Base-by-base conservation (phyloP, 2,113 vertebrate genomes). In the Morone saxatilis region DNA sequence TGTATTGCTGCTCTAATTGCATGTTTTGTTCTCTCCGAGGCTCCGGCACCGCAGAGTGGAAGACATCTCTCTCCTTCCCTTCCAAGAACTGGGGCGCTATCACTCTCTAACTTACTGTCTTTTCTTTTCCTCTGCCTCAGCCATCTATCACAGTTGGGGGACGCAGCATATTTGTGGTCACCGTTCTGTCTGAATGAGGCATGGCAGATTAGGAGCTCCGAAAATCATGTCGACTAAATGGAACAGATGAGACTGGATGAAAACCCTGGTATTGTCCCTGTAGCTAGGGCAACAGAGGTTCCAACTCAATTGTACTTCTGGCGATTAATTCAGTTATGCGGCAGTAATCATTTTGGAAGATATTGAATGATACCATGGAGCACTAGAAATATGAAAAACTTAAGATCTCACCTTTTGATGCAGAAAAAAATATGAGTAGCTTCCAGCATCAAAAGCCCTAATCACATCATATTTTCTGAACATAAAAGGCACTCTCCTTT, bases 341-440 rank as follows among this genome's bases (percentile, higher is more conserved):
- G 88, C 81, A 77, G 92, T 93, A 90, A 93, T 94, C 68, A 84
- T 91, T 92, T 91, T 60, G 78, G 75, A 86, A 92, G 89, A 88
- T 90, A 89, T 48, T 81, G 88, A 88, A 70, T 25, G 68, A 89
- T 86, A 86, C 16, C 80, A 67, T 31, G 70, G 78, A 63, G 84
- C 60, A 84, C 54, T 68, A 65, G 84, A 81, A 85, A 90, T 87
- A 57, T 76, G 78, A 84, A 84, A 90, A 91, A 91, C 85, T 80
- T 83, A 89, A 91, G 89, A 93, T 92, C 81, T 93, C 78, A 90
- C 89, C 88, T 94, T 94, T 92, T 92, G 90, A 91, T 90, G 92
- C 69, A 13, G 68, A 76, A 83, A 71, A 81, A 89, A 90, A 73
- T 80, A 76, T 50, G 80, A 85, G 84, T 74, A 51, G 86, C 90